Base-by-base conservation (phyloP, 2,113 vertebrate genomes). In the Garra rufa region DNA sequence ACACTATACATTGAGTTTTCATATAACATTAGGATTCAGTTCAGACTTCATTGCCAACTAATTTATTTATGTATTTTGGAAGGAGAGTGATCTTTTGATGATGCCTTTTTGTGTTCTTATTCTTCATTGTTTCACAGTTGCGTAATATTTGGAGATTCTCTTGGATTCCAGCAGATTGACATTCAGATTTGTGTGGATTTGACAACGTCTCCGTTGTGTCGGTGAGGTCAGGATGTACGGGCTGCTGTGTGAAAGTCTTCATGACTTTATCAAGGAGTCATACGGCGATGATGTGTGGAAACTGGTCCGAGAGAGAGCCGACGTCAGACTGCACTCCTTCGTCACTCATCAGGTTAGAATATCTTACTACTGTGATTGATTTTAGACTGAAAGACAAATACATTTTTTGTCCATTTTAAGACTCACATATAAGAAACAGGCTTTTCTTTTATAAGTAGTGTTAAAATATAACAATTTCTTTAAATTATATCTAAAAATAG, bases 241-340 rank as follows among this genome's bases (percentile, higher is more conserved):
- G 63, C 89, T 94, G 86, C 92, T 95, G 90, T 94, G 94, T 59
- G 94, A 95, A 88, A 94, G 93, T 86, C 92, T 95, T 65, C 94
- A 95, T 1, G 93, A 95, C 90, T 95, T 94, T 88, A 94, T 95
- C 89, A 92, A 95, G 86, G 94, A 94, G 88, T 94, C 92, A 0
- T 94, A 94, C 0, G 89, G 95, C 65, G 94, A 94, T 30, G 93
- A 95, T n/a, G 94, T 93, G 83, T 94, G 93, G 91, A 94, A 94
- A 89, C 76, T 94, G 89, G 94, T 95, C 81, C 89, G 93, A 30
- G 94, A 95, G 83, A 91, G 92, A 59, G 93, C 94, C 9, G 94
- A 94, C 48, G 92, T 95, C 80, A 89, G 90, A 50, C 86, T 94
- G 1, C 93, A 95, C 88, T 95, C 93, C 30, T 95, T 95, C 84